Evolutionary conservation across 2,888 invertebrate genomes (phyloP), one percentile per base, ranked within the genome.

Genomic region (Caenorhabditis sp.): DNA sequence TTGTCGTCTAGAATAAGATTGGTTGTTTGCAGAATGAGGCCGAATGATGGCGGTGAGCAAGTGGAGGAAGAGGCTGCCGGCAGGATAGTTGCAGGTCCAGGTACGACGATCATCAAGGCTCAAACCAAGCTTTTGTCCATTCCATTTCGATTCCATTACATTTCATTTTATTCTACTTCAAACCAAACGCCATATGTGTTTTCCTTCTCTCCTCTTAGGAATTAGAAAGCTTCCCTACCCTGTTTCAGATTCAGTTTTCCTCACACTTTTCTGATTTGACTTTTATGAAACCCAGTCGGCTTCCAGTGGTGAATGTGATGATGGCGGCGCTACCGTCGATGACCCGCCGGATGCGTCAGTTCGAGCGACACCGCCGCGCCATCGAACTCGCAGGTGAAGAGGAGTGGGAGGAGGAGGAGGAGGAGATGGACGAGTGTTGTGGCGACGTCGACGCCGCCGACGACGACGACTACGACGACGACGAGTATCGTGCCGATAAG

Each of bases 251-350:
- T n/a, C n/a, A n/a, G n/a, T n/a, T n/a, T n/a, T n/a, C n/a, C n/a
- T n/a, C n/a, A n/a, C n/a, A 17, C 41, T 17, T 17, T 41, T 41
- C 17, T 20, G 9, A 5, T 30, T 30, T 30, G 41, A n/a, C n/a
- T 41, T 41, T 17, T 41, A n/a, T 41, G 15, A 17, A 41, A 41
- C 17, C 17, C 17, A 41, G 41, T 41, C 26, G 45, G 41, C 41
- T 68, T 82, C 63, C 81, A 88, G 88, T 85, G 41, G 85, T 88
- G 35, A 88, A 88, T 82, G 85, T 88, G 48, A 84, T 88, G 86
- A 88, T 88, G 88, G 79, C 87, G 46, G 88, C 88, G 15, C 80
- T 88, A 13, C 88, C 88, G 41, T 84, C 88, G 52, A 84, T 88
- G 84, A 82, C 85, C 6, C 80, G 80, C 7, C 81, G 85, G 48